These are phyloP conservation scores for Callimorpha dominula DNA, from an alignment of 2,888 invertebrate genomes.

Conservation along the genomic window DNA sequence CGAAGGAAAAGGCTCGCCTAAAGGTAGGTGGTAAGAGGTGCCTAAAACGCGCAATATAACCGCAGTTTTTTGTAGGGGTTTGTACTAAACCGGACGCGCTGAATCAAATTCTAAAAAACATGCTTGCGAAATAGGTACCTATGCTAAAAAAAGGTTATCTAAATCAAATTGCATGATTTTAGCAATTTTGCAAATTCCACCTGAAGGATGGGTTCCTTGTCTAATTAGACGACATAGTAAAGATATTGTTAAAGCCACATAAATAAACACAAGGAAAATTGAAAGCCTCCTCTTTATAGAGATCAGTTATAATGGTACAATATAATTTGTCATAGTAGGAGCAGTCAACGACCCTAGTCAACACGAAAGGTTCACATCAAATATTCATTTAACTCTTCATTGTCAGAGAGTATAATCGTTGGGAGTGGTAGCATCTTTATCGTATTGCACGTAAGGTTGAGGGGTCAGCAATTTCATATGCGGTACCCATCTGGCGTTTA, in stretches of 20 bases:
- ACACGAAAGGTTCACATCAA: slow-evolving; percentile 3
- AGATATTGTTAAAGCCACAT: too few species aligned
- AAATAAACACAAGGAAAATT: too few species aligned
- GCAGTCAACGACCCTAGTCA: neutral
- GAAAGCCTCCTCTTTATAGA: neutral
- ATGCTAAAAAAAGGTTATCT: too few species aligned
- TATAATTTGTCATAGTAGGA: neutral
- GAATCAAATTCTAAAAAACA: too few species aligned
- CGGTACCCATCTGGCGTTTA: slow-evolving; percentile 59
- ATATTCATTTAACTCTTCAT: slow-evolving; percentile 7
- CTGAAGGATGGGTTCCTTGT: too few species aligned
- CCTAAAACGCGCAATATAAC: neutral
- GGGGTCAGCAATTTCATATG: slow-evolving; percentile 54
- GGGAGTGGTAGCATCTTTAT: slow-evolving; percentile 38
- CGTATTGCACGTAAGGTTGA: slow-evolving; percentile 53
- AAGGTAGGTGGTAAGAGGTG: neutral
- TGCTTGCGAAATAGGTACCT: too few species aligned
- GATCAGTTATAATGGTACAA: neutral
- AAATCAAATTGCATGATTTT: too few species aligned
- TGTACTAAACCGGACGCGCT: too few species aligned
- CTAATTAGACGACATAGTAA: too few species aligned
- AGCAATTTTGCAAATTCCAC: too few species aligned
- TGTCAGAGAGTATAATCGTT: slow-evolving; percentile 27
- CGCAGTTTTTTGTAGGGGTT: too few species aligned
- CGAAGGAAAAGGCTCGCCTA: neutral